phyloP scores from a whole-genome alignment of 2,113 vertebrate genomes.

The Trogon surrucura region DNA sequence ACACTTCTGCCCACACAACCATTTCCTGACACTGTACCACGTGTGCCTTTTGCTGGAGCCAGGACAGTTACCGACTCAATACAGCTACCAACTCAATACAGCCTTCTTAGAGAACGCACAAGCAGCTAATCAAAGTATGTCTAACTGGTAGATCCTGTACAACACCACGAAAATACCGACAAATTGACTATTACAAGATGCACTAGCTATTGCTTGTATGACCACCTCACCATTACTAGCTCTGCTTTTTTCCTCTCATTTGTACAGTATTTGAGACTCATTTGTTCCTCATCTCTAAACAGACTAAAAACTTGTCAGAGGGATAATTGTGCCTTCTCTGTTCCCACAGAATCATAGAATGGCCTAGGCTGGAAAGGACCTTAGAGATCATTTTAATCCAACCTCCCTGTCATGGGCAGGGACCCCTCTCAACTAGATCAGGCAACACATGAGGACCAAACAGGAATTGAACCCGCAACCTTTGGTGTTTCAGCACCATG shows the following conservation, averaged over 20 bases:
- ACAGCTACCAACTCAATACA: neutral
- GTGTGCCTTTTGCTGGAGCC: neutral
- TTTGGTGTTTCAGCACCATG: no score
- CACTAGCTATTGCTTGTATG: neutral
- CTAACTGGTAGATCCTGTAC: neutral
- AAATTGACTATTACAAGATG: neutral
- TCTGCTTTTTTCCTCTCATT: neutral
- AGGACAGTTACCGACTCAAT: no score
- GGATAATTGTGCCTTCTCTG: neutral
- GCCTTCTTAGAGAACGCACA: neutral
- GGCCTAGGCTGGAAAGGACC: no score
- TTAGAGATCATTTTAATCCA: no score
- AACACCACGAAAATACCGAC: no score
- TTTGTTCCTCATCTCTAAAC: neutral
- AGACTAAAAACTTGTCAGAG: neutral
- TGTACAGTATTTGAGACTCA: neutral
- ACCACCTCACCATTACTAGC: neutral
- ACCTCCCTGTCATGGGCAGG: no score
- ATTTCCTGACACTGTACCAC: neutral
- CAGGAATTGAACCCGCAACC: no score
- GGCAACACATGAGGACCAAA: no score
- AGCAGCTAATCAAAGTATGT: neutral
- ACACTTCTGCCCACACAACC: neutral
- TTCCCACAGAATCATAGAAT: neutral
- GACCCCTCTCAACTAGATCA: no score